These are phyloP conservation scores for Heterodera schachtii DNA, from an alignment of 1,140 invertebrate genomes.

Conservation along the genomic window DNA sequence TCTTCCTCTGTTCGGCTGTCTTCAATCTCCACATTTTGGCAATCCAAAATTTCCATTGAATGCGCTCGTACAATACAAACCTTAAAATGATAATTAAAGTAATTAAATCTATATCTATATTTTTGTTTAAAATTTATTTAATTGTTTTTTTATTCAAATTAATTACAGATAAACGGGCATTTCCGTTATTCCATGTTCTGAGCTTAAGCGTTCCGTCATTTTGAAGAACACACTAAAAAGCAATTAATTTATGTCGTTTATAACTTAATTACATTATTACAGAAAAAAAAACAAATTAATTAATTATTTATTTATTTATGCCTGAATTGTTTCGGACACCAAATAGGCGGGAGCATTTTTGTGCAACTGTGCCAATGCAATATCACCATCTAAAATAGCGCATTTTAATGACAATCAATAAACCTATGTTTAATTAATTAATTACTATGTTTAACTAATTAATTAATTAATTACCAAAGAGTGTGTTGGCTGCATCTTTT, in stretches of 20 bases:
- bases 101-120: not conserved
- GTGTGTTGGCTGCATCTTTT: constrained; percentile 46
- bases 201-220: constrained; percentile 43
- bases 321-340: constrained; percentile 60
- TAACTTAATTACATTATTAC: too few species aligned
- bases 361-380: constrained; percentile 52
- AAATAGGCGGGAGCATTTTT: constrained; percentile 47
- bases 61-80: constrained; percentile 47
- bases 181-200: constrained; percentile 52
- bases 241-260: too few species aligned
- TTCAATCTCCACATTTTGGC: constrained; percentile 42
- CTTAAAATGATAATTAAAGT: constrained; percentile 18
- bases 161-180: constrained; percentile 5
- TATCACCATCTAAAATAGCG: constrained; percentile 49
- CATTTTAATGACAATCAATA: too few species aligned
- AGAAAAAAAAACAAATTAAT: too few species aligned
- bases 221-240: not conserved
- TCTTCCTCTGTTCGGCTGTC: constrained; percentile 15
- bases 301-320: constrained; percentile 19
- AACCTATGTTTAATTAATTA: constrained; percentile 32
- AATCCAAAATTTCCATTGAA: constrained; percentile 54
- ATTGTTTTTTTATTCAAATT: not conserved
- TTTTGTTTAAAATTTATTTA: too few species aligned
- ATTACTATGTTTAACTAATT: constrained; percentile 33
- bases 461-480: constrained; percentile 21